These are phyloP conservation scores for Xanthia togata DNA, from an alignment of 2,888 invertebrate genomes.

Conservation along the genomic window DNA sequence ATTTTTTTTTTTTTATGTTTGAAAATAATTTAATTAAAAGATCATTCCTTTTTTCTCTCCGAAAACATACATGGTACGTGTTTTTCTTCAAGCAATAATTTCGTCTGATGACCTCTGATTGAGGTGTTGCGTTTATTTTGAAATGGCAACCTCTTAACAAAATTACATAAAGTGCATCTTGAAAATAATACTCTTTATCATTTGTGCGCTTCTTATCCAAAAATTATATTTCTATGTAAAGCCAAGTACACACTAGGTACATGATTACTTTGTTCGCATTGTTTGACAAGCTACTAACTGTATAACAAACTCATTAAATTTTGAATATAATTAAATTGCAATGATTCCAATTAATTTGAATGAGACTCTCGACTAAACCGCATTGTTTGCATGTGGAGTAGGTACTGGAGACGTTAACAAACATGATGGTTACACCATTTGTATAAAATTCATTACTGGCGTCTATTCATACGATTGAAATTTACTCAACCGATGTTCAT, in stretches of 20 bases:
- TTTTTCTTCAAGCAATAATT: neutral
- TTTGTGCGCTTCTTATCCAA: neutral
- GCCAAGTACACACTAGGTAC: constrained; percentile 2
- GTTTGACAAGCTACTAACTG: neutral
- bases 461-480: neutral
- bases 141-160: constrained; percentile 5
- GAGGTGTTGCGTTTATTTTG: neutral
- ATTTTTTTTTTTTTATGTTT: no score
- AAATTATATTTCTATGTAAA: neutral
- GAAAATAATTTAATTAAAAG: neutral
- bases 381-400: neutral
- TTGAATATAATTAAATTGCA: neutral
- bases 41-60: neutral
- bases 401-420: neutral
- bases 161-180: constrained; percentile 19
- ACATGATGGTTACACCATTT: neutral
- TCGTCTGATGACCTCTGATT: no score
- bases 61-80: neutral
- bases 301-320: neutral
- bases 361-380: neutral
- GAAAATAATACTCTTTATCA: neutral
- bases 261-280: neutral
- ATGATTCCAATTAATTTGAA: neutral
- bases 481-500: neutral
- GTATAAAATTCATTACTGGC: constrained; percentile 15